Evolutionary conservation across 2,113 vertebrate species (phyloP).

Genomic region (Steatornis caripensis): DNA sequence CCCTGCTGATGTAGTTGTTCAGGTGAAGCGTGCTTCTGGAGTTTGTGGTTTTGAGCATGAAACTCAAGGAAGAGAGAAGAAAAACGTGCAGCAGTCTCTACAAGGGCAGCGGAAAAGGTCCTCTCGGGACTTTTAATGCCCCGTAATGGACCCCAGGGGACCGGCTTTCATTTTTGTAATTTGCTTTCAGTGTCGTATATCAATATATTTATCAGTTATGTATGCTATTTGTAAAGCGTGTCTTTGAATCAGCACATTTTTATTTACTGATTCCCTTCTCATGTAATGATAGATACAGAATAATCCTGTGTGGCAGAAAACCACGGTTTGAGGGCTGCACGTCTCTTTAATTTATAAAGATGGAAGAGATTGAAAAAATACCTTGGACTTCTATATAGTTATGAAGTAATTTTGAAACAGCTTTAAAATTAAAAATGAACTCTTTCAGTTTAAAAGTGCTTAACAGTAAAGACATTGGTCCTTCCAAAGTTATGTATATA

Average conservation of each 20-base stretch:
- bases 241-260: background rate
- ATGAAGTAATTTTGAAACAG: background rate
- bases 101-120: background rate
- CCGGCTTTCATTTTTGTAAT: background rate
- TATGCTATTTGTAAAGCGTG: background rate
- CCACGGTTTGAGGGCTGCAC: too few species aligned
- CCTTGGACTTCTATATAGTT: too few species aligned
- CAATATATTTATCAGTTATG: background rate
- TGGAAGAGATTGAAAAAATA: too few species aligned
- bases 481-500: background rate
- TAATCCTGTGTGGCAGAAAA: too few species aligned
- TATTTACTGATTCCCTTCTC: background rate
- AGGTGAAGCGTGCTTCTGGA: background rate
- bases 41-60: background rate
- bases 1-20: background rate
- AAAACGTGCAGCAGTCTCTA: background rate
- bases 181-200: background rate
- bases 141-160: fast-evolving
- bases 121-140: background rate
- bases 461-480: background rate
- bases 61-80: background rate
- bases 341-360: too few species aligned
- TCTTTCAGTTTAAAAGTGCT: background rate
- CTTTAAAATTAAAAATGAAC: background rate
- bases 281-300: too few species aligned